A percentile compares a stretch with the other conserved stretches of the same genome.
phyloP scores from a whole-genome alignment of 2,888 invertebrate genomes.

The Homarus gammarus region DNA sequence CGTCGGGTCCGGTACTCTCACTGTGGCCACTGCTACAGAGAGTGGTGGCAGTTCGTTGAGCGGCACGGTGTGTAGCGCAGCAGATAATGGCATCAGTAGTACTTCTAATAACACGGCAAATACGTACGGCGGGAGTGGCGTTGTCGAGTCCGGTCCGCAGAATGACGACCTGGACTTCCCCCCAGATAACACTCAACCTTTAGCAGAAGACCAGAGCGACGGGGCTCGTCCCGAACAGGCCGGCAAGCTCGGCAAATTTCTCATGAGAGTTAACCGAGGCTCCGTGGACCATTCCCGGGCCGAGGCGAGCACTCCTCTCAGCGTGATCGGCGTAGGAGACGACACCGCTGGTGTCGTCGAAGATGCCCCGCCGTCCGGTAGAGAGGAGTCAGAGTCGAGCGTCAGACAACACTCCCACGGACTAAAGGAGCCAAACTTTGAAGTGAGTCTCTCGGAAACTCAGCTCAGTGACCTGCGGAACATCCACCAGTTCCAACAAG shows the following conservation, averaged over 20 bases:
- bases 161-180: slow-evolving; percentile 27
- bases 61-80: background rate
- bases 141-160: background rate
- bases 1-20: background rate
- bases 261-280: slow-evolving; percentile 57
- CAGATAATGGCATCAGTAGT: background rate
- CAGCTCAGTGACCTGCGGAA: slow-evolving; percentile 58
- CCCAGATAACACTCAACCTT: background rate
- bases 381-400: slow-evolving; percentile 28
- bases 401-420: slow-evolving; percentile 27
- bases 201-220: slow-evolving; percentile 14
- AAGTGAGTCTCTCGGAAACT: slow-evolving; percentile 44
- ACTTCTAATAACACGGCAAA: background rate
- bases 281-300: slow-evolving; percentile 69
- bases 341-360: slow-evolving; percentile 17
- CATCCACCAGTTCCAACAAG: slow-evolving; percentile 47
- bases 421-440: slow-evolving; percentile 46
- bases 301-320: slow-evolving; percentile 60
- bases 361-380: slow-evolving; percentile 22
- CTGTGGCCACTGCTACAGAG: background rate
- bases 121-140: background rate
- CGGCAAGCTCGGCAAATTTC: slow-evolving; percentile 70
- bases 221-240: slow-evolving; percentile 59
- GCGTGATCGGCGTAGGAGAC: slow-evolving; percentile 51
- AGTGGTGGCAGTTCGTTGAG: background rate